A percentile compares a stretch with the other conserved stretches of the same genome.
These are phyloP conservation scores for Mizuhopecten yessoensis DNA, from an alignment of 1,140 invertebrate genomes.

Conservation along the genomic window DNA sequence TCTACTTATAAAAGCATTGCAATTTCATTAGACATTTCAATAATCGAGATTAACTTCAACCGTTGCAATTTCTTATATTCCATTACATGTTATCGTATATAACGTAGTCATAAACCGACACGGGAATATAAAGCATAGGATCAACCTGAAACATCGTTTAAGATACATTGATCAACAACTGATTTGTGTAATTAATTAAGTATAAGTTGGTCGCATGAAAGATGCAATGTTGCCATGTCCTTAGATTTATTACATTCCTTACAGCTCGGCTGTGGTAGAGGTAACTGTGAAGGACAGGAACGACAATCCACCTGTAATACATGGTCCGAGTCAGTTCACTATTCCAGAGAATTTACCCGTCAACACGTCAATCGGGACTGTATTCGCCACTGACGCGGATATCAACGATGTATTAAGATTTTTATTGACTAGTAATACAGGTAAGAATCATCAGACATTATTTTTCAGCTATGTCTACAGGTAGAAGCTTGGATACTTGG, in stretches of 20 bases:
- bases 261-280: neutral
- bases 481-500: no score
- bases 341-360: neutral
- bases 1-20: no score
- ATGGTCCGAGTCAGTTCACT: neutral
- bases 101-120: no score
- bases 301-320: neutral
- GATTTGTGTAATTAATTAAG: neutral
- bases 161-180: no score
- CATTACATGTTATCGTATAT: no score
- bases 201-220: neutral
- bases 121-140: no score
- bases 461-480: no score
- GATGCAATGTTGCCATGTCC: neutral
- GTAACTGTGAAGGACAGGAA: neutral
- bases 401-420: neutral
- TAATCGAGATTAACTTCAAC: no score
- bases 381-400: constrained; percentile 1
- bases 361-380: neutral
- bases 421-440: neutral
- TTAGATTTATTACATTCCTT: neutral
- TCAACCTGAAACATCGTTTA: no score
- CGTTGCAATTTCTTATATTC: no score
- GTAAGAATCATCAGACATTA: neutral
- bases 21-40: no score